Base-by-base conservation (phyloP, 2,113 vertebrate genomes). In the Tragelaphus imberbis region DNA sequence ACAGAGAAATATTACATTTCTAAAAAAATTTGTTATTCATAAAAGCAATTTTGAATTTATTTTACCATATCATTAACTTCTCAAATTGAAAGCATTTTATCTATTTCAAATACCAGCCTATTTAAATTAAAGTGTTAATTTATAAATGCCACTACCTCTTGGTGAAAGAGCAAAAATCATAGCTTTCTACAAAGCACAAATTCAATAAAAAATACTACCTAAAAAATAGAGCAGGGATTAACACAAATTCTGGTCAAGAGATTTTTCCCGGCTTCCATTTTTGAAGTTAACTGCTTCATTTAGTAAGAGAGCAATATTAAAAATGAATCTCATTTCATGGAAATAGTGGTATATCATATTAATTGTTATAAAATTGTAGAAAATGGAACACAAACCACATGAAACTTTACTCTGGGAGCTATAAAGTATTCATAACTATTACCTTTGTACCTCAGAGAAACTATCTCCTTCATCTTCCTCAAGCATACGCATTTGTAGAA, bases 101-200 rank as follows among this genome's bases (percentile, higher is more conserved):
- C 98, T 98, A 61, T 97, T 98, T 99, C 97, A 98, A 98, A 99
- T 97, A 99, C 95, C 81, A 98, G 89, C 91, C 98, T 96, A 98
- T 98, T 98, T 98, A 98, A 98, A 98, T 99, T 98, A 97, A 98
- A 98, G 94, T 96, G 95, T 97, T 96, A 98, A 75, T 47, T 98
- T 98, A 95, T 84, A 98, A 99, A 99, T 98, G 92, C 58, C 49
- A 81, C 96, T 98, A 95, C 80, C 92, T 98, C 93, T 98, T 95
- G 96, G 56, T 98, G 90, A 97, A 47, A 98, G 91, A 98, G 92
- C 91, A 98, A 75, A 97, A 55, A 77, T 94, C 5, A 40, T 36
- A 56, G 90, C 91, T 82, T 98, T 95, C 93, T 93, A 80, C 68
- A 95, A 98, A 98, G 93, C 75, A 90, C 9, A 97, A 96, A 97